These are phyloP conservation scores for Benitochromis conjunctus DNA, from an alignment of 2,113 vertebrate species.

Conservation along the genomic window DNA sequence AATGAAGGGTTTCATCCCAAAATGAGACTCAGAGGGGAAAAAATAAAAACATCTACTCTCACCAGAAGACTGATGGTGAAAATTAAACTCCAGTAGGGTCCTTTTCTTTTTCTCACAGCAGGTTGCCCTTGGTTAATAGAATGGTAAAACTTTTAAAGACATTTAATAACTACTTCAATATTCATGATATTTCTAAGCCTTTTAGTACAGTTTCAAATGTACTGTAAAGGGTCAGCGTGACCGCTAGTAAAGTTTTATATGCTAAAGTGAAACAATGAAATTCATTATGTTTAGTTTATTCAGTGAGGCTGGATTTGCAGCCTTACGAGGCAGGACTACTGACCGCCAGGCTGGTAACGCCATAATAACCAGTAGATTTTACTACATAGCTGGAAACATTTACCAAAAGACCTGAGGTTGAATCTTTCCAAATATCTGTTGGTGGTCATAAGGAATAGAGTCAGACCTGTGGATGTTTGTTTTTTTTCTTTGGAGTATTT, in stretches of 20 bases:
- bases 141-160: background rate
- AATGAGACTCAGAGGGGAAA: background rate
- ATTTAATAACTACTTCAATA: background rate
- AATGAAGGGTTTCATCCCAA: conserved; percentile 17
- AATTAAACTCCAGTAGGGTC: background rate
- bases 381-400: background rate
- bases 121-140: conserved; percentile 11
- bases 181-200: background rate
- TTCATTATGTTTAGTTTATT: background rate
- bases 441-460: background rate
- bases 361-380: background rate
- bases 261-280: background rate
- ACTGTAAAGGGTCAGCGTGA: background rate
- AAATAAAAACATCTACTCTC: background rate
- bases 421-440: background rate
- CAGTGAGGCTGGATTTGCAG: background rate
- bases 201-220: background rate
- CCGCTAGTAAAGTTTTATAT: background rate
- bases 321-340: background rate
- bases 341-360: too few species aligned
- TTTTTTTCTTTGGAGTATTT: background rate
- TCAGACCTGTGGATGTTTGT: background rate
- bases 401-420: background rate
- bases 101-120: background rate
- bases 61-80: background rate